These are phyloP conservation scores for Meiosimyza platycephala DNA, from an alignment of 2,888 invertebrate genomes.

Conservation along the genomic window DNA sequence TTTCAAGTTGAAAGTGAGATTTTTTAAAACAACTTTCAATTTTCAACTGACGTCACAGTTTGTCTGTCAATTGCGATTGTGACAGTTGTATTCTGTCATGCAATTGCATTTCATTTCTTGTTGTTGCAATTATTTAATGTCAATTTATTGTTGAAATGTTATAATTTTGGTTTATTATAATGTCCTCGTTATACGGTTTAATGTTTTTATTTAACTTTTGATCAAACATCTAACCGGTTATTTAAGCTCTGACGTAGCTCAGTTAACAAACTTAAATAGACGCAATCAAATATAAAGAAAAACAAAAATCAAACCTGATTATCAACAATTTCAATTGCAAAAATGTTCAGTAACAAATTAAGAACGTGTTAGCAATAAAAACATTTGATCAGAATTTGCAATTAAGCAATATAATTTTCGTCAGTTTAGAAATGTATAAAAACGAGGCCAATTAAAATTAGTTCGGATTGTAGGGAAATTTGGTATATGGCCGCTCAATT, in stretches of 20 bases:
- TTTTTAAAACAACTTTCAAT: conserved; percentile 34
- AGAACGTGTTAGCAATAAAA: neutral
- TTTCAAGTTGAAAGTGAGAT: too few relatives aligned
- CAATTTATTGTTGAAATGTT: neutral
- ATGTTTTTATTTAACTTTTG: neutral
- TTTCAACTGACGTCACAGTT: conserved; percentile 30
- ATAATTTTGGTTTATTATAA: neutral
- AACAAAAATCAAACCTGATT: conserved; percentile 5
- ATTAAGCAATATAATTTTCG: neutral
- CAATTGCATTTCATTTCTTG: conserved; percentile 7
- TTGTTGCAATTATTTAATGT: conserved; percentile 1
- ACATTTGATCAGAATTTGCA: conserved; percentile 15
- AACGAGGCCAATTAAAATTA: too few relatives aligned
- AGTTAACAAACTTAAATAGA: neutral
- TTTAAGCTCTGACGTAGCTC: neutral
- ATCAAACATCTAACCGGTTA: conserved; percentile 1
- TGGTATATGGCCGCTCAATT: too few relatives aligned
- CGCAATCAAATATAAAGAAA: too few relatives aligned
- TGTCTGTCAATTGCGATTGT: conserved; percentile 8
- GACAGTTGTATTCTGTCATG: conserved; percentile 20
- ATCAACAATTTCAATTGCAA: conserved; percentile 3
- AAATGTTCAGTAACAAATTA: conserved; percentile 4
- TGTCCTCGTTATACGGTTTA: conserved; percentile 7
- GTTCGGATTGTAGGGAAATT: too few relatives aligned
- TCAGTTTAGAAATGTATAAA: too few relatives aligned